Percentiles rank a stretch among this genome's conserved stretches.
Evolutionary conservation across 2,888 invertebrate genomes (phyloP).

Genomic region (Cacoxenus indagator): DNA sequence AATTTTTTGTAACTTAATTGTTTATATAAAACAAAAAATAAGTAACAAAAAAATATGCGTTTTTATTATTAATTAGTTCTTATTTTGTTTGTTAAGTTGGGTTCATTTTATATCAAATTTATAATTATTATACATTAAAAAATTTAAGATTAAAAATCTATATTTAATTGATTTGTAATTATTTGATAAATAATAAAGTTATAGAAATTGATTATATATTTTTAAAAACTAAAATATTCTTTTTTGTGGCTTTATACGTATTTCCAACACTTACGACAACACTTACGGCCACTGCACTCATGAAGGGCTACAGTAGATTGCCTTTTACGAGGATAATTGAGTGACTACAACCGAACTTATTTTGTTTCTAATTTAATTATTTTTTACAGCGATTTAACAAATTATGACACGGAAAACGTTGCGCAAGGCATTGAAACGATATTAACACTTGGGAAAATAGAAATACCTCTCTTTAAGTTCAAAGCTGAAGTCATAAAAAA

Average conservation of each 20-base stretch:
- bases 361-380: constrained; percentile 10
- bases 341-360: too few species aligned
- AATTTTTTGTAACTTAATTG: constrained; percentile 16
- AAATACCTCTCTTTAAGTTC: constrained; percentile 72
- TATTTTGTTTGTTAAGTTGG: constrained; percentile 58
- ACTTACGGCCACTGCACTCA: too few species aligned
- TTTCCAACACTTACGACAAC: too few species aligned
- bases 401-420: constrained; percentile 20
- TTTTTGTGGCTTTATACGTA: too few species aligned
- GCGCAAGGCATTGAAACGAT: constrained; percentile 43
- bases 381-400: constrained; percentile 23
- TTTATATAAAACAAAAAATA: constrained; percentile 12
- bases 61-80: constrained; percentile 47
- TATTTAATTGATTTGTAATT: constrained; percentile 47
- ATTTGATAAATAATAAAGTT: constrained; percentile 43
- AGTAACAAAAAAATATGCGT: constrained; percentile 30
- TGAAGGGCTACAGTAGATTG: too few species aligned
- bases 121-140: constrained; percentile 36
- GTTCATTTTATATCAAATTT: constrained; percentile 43
- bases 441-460: constrained; percentile 70
- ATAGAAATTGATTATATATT: constrained; percentile 29
- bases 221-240: constrained; percentile 24
- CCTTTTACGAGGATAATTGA: too few species aligned
- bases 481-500: constrained; percentile 55
- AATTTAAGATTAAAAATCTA: constrained; percentile 48